A percentile compares a stretch with the other conserved stretches of the same genome.
These are phyloP conservation scores for Seira ritae DNA, from an alignment of 2,888 invertebrate genomes.

Conservation along the genomic window DNA sequence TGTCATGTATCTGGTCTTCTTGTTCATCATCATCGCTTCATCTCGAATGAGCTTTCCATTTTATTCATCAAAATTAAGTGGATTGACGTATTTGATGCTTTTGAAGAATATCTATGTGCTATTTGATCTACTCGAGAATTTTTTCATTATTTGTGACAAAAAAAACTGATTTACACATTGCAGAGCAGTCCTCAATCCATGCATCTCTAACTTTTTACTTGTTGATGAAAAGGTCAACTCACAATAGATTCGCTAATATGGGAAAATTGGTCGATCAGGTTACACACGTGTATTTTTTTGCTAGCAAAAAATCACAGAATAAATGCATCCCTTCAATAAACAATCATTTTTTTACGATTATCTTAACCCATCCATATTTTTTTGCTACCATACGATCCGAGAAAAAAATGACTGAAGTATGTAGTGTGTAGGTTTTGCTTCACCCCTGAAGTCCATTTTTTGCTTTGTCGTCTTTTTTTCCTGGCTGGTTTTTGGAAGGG, in stretches of 20 bases:
- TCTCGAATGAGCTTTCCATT: no score
- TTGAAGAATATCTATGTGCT: no score
- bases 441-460: not conserved
- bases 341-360: not conserved
- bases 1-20: no score
- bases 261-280: not conserved
- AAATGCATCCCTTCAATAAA: not conserved
- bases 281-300: not conserved
- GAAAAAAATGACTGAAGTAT: not conserved
- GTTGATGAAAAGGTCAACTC: slow-evolving; percentile 4
- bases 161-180: no score
- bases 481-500: not conserved
- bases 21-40: no score
- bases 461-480: not conserved
- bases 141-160: no score
- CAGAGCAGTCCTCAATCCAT: no score
- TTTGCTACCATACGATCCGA: not conserved
- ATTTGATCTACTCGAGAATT: no score
- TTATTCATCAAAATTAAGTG: no score
- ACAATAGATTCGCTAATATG: not conserved
- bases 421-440: not conserved
- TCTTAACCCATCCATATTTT: slow-evolving; percentile 3
- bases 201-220: not conserved
- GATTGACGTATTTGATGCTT: no score
- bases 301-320: no score